Evolutionary conservation across 1,140 invertebrate genomes (phyloP).

Genomic region (Bombyx mori): ASM3026992v2 NC_085129.1:6660501-6661000

Average conservation of each 20-base stretch:
- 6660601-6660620: not conserved
- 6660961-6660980: no score
- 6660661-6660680: conserved; percentile 17
- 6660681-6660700: conserved; percentile 23
- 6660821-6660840: conserved; percentile 61
- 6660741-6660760: conserved; percentile 63
- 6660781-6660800: conserved; percentile 60
- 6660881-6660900: conserved; percentile 36
- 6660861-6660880: conserved; percentile 38
- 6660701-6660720: conserved; percentile 37
- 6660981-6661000: no score
- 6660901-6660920: conserved; percentile 24
- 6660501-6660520: no score
- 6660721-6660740: conserved; percentile 40
- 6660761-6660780: conserved; percentile 53
- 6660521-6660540: no score
- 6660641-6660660: conserved; percentile 16
- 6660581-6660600: not conserved
- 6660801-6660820: conserved; percentile 57
- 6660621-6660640: not conserved
- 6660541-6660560: not conserved
- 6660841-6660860: conserved; percentile 31
- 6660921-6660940: conserved; percentile 12
- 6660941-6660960: not conserved
- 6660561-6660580: conserved; percentile 23